Percentiles rank a stretch among this genome's conserved stretches.
phyloP scores from a whole-genome alignment of 2,797 vertebrate genomes.

The Propithecus perrieri region DNA sequence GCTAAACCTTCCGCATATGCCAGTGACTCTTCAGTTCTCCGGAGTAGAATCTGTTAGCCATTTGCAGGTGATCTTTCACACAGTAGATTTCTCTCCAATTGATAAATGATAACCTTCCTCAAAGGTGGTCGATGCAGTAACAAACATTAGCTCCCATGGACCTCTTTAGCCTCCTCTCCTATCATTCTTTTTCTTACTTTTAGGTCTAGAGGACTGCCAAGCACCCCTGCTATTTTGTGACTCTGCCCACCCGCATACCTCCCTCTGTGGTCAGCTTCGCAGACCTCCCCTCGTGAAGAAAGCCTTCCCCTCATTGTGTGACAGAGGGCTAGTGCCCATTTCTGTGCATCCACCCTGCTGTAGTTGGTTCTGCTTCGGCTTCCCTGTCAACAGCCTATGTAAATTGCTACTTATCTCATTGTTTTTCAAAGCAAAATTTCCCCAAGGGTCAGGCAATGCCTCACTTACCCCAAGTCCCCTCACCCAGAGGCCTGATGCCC shows the following conservation, averaged over 20 bases:
- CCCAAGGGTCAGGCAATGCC: neutral
- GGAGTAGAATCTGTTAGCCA: neutral
- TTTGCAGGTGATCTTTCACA: neutral
- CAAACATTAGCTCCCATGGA: rapidly evolving
- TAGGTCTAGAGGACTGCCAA: neutral
- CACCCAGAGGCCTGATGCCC: neutral
- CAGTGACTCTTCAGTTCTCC: rapidly evolving
- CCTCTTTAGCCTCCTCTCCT: neutral
- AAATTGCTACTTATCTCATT: neutral
- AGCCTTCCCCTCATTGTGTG: neutral
- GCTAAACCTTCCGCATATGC: rapidly evolving
- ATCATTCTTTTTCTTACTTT: neutral
- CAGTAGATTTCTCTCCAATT: neutral
- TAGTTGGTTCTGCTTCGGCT: no score
- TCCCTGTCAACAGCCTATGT: neutral
- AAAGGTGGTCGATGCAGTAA: no score
- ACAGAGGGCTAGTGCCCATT: neutral
- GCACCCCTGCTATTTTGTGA: neutral
- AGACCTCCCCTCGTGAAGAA: neutral
- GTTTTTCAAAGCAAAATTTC: neutral
- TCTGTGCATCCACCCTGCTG: neutral
- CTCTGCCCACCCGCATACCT: neutral
- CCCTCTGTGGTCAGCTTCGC: neutral
- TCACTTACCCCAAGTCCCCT: neutral
- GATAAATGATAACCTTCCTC: neutral